These are phyloP conservation scores for Drosophila sulfurigaster DNA, from an alignment of 1,140 invertebrate species.

Conservation along the genomic window DNA sequence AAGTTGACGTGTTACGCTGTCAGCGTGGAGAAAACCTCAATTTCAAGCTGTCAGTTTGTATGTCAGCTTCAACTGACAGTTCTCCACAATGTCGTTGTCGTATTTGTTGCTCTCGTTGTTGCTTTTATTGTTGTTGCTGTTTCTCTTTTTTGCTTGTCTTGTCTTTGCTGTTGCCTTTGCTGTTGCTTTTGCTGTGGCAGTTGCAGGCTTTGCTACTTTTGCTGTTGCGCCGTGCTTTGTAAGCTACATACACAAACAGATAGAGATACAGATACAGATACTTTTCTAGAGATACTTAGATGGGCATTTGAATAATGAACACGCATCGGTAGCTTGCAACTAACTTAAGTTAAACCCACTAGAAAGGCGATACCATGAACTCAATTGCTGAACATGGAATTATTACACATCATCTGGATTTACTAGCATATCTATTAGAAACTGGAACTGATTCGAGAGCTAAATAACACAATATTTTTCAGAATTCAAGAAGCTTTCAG, in stretches of 20 bases:
- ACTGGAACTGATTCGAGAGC: neutral
- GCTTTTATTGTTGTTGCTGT: slow-evolving; percentile 53
- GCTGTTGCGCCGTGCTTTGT: slow-evolving; percentile 42
- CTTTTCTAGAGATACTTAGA: slow-evolving; percentile 58
- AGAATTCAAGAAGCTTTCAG: too few species aligned
- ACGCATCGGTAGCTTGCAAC: slow-evolving; percentile 20
- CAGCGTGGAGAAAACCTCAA: slow-evolving; percentile 83
- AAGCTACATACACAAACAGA: slow-evolving; percentile 36
- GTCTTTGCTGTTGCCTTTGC: slow-evolving; percentile 45
- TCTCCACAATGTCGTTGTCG: slow-evolving; percentile 65
- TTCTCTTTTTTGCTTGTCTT: slow-evolving; percentile 54
- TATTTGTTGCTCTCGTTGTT: slow-evolving; percentile 19
- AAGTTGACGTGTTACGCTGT: slow-evolving; percentile 83
- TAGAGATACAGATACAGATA: slow-evolving; percentile 17
- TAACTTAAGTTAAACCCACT: slow-evolving; percentile 51
- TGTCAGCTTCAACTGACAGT: slow-evolving; percentile 82
- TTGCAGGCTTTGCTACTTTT: slow-evolving; percentile 27
- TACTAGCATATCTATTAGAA: neutral
- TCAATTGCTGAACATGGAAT: slow-evolving; percentile 21
- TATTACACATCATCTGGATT: slow-evolving; percentile 11
- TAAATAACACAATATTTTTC: too few species aligned
- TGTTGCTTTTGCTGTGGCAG: slow-evolving; percentile 36
- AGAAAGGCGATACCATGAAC: slow-evolving; percentile 19
- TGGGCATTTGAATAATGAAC: slow-evolving; percentile 79
- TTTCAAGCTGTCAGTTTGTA: slow-evolving; percentile 83